Evolutionary conservation across 2,797 vertebrate species (phyloP), one percentile per base, ranked within the genome.

Genomic region (Galago senegalensis): DNA sequence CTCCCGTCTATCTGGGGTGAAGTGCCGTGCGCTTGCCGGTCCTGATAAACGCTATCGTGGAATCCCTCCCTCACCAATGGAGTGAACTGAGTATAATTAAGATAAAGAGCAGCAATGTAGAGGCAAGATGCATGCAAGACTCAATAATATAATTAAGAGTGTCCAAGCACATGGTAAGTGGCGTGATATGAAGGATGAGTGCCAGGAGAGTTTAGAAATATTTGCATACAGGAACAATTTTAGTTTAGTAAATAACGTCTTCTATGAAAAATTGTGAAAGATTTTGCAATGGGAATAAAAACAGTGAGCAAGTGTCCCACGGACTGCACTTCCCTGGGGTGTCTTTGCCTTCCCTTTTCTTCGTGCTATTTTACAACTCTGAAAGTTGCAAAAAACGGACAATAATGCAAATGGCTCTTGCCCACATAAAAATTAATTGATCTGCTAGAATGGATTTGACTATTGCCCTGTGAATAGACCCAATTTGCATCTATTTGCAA

Each of bases 261-360:
- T 94, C 86, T 46, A 75, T 89, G 10, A 69, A 94, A 84, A 85
- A 37, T 34, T 86, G 7, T 18, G 56, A 56, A 84, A 94, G 14
- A 79, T 21, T 93, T 89, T 63, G 56, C 93, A 89, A 69, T 25
- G 25, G 6, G 34, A 90, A 85, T 88, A 21, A 73, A 60, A 83
- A 61, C 23, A n/a, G 81, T 69, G 37, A 84, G 31, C 40, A 58
- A 61, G 27, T 46, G 34, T 63, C 56, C 58, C 92, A 12, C 81
- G 75, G 79, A 70, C 25, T 60, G 63, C 3, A 27, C 0, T 53
- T 9, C 63, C 76, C 58, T 63, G 53, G n/a, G 29, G 69, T 80
- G 43, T 34, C 17, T 58, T 25, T 43, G n/a, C 23, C 2, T 87
- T 87, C 27, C 31, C 31, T 77, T 63, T 46, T 69, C 65, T 91